Percentiles rank a stretch among this genome's conserved stretches.
Evolutionary conservation across 1,140 invertebrate species (phyloP).

Genomic region (Panagrolaimus sp.): DNA sequence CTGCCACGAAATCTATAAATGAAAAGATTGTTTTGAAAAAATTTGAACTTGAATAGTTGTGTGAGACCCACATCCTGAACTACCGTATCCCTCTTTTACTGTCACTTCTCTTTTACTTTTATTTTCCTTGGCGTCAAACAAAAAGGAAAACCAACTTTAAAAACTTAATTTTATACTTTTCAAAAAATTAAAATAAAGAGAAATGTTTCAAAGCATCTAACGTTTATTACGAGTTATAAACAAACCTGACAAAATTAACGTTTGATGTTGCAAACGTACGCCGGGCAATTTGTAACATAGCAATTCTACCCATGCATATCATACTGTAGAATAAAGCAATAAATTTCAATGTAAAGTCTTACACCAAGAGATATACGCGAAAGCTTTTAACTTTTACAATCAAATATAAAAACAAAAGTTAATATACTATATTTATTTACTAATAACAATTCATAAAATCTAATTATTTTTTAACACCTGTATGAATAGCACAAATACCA

Average conservation of each 20-base stretch:
- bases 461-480: conserved; percentile 60
- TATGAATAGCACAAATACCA: conserved; percentile 63
- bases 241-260: conserved; percentile 11
- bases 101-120: too few species aligned
- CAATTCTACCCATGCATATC: neutral
- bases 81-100: too few species aligned
- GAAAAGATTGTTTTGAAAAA: too few species aligned
- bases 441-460: conserved; percentile 17
- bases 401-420: neutral
- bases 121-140: too few species aligned
- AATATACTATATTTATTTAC: neutral
- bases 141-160: too few species aligned
- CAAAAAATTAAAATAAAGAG: too few species aligned
- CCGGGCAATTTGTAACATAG: neutral
- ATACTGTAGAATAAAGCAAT: neutral
- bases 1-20: conserved; percentile 31
- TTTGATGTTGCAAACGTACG: conserved; percentile 9
- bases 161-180: too few species aligned
- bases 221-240: too few species aligned
- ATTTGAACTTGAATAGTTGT: too few species aligned
- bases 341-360: neutral
- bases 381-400: conserved; percentile 14
- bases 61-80: too few species aligned
- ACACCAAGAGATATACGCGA: conserved; percentile 1
- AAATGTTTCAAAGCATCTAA: too few species aligned